phyloP scores from a whole-genome alignment of 1,140 invertebrate species.

The Apis laboriosa region DNA sequence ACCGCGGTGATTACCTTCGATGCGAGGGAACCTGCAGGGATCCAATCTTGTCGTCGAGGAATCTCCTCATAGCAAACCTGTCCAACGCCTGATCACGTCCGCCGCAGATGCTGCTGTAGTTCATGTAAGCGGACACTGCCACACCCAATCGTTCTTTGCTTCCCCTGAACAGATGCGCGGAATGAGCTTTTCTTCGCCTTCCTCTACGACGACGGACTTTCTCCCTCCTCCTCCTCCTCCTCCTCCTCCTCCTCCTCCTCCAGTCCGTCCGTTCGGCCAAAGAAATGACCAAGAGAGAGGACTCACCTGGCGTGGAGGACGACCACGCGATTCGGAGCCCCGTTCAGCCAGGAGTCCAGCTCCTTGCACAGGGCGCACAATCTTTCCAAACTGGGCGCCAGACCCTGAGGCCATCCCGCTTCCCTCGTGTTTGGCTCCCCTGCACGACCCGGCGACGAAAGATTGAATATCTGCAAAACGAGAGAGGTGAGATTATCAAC shows the following conservation, averaged over 20 bases:
- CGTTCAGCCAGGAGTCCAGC: conserved; percentile 94
- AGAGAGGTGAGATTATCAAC: too few species aligned
- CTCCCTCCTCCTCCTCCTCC: background rate
- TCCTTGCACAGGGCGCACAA: conserved; percentile 95
- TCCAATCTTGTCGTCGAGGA: conserved; percentile 93
- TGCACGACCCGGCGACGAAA: conserved; percentile 85
- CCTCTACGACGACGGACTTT: too few species aligned
- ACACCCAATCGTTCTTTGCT: conserved; percentile 91
- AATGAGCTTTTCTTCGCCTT: background rate
- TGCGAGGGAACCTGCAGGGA: conserved; percentile 92
- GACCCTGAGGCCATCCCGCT: conserved; percentile 91
- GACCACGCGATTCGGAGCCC: conserved; percentile 89
- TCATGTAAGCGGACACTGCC: conserved; percentile 95
- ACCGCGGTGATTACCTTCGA: conserved; percentile 85
- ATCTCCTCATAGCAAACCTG: conserved; percentile 94
- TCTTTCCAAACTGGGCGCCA: conserved; percentile 94
- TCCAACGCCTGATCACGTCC: conserved; percentile 94
- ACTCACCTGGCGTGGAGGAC: conserved; percentile 92
- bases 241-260: background rate
- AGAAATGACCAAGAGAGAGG: too few species aligned
- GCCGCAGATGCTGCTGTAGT: conserved; percentile 95
- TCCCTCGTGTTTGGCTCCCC: conserved; percentile 86
- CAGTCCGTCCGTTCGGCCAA: background rate
- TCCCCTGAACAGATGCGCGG: conserved; percentile 80
- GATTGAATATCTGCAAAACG: conserved; percentile 89